Evolutionary conservation across 2,797 vertebrate genomes (phyloP).

Genomic region (Xiphorhynchus erythropygius): DNA sequence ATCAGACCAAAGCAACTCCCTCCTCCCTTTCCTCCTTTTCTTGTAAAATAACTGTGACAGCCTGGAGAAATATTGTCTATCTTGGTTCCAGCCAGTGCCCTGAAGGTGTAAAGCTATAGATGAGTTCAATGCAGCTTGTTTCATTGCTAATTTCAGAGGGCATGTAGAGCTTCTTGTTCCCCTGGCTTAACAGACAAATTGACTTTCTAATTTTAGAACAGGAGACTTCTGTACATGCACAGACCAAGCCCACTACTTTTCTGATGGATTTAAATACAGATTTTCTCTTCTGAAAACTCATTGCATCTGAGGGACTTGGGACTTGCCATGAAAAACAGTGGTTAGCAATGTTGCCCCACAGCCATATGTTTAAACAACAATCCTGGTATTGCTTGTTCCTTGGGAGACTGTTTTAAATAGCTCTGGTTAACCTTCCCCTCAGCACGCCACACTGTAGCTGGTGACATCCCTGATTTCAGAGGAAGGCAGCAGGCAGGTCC

Average conservation of each 20-base stretch:
- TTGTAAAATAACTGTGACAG: neutral
- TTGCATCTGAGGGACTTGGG: neutral
- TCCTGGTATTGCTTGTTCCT: neutral
- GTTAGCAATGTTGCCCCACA: neutral
- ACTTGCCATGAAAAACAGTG: neutral
- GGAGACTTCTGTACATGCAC: neutral
- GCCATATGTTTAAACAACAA: neutral
- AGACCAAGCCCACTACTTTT: neutral
- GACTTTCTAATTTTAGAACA: constrained; percentile 70
- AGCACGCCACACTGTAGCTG: neutral
- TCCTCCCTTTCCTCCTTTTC: neutral
- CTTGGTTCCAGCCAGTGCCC: neutral
- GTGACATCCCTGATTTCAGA: neutral
- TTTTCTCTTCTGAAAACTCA: neutral
- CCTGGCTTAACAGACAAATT: constrained; percentile 58
- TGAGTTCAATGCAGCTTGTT: constrained; percentile 19
- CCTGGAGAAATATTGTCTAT: neutral
- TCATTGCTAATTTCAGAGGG: constrained; percentile 56
- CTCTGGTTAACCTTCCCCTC: neutral
- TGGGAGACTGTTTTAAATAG: neutral
- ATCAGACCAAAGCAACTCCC: neutral
- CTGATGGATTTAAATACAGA: neutral
- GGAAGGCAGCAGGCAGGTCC: neutral
- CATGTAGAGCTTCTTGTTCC: constrained; percentile 31
- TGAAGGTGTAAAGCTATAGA: neutral